phyloP scores from a whole-genome alignment of 2,888 invertebrate species.

The Teleiodes luculella region DNA sequence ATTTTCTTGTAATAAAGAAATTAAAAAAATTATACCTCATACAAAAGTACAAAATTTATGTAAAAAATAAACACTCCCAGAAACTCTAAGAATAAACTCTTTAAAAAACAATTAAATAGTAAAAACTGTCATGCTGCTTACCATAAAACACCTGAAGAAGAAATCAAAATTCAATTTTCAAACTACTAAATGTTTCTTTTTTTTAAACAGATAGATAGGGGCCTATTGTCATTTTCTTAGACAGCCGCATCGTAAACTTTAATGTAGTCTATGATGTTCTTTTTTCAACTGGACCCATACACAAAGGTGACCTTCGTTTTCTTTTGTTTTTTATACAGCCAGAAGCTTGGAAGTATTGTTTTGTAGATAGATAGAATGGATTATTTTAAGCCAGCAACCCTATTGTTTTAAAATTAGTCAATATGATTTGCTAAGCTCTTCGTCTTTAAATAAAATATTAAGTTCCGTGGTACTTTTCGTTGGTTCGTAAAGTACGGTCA shows the following conservation, averaged over 20 bases:
- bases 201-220: conserved; percentile 33
- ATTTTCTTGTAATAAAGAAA: no score
- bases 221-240: conserved; percentile 41
- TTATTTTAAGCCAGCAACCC: background rate
- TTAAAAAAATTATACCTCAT: no score
- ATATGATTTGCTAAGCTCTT: no score
- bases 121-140: background rate
- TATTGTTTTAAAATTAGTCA: background rate
- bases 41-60: background rate
- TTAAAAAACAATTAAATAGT: background rate
- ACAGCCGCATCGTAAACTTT: conserved; percentile 37
- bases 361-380: background rate
- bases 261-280: conserved; percentile 31
- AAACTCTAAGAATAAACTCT: background rate
- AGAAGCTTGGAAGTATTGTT: background rate
- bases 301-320: conserved; percentile 13
- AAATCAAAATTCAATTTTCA: background rate
- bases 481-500: no score
- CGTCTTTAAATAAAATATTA: no score
- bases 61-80: background rate
- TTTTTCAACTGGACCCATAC: background rate
- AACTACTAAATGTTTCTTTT: background rate
- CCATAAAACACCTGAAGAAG: background rate
- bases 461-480: no score
- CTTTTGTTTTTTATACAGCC: conserved; percentile 20